Evolutionary conservation across 2,113 vertebrate species (phyloP).

Genomic region (Isurus oxyrinchus): DNA sequence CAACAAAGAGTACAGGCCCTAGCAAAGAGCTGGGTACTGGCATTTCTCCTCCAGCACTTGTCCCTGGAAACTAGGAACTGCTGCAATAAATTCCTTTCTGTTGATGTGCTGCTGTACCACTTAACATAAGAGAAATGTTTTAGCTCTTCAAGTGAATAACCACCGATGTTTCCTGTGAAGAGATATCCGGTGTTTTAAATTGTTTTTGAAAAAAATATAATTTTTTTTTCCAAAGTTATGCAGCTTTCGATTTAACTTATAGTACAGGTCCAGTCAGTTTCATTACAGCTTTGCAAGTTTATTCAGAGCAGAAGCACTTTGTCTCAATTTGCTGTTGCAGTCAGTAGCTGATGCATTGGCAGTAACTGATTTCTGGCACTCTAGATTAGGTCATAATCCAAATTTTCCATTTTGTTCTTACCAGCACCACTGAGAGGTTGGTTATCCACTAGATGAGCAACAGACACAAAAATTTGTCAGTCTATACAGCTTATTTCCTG

Average conservation of each 20-base stretch:
- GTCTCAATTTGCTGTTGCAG: background rate
- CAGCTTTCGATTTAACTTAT: background rate
- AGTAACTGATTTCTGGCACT: background rate
- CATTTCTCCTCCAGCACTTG: conserved; percentile 46
- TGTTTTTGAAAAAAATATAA: background rate
- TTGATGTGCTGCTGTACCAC: background rate
- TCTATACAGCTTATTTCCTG: background rate
- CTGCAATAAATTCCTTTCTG: background rate
- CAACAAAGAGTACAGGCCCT: conserved; percentile 53
- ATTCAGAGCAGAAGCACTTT: background rate
- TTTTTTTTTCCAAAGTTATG: background rate
- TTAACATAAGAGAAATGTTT: background rate
- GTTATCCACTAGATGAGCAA: background rate
- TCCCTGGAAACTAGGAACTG: background rate
- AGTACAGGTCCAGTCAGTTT: background rate
- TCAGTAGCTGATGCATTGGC: background rate
- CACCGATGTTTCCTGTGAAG: background rate
- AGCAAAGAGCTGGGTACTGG: conserved; percentile 57
- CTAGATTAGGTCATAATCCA: background rate
- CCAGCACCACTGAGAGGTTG: background rate
- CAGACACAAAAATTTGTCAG: background rate
- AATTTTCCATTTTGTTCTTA: background rate
- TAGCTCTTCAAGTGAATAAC: conserved; percentile 13
- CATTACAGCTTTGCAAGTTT: background rate
- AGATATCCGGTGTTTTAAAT: background rate